phyloP scores from a whole-genome alignment of 2,797 vertebrate species.

The Novumbra hubbsi region DNA sequence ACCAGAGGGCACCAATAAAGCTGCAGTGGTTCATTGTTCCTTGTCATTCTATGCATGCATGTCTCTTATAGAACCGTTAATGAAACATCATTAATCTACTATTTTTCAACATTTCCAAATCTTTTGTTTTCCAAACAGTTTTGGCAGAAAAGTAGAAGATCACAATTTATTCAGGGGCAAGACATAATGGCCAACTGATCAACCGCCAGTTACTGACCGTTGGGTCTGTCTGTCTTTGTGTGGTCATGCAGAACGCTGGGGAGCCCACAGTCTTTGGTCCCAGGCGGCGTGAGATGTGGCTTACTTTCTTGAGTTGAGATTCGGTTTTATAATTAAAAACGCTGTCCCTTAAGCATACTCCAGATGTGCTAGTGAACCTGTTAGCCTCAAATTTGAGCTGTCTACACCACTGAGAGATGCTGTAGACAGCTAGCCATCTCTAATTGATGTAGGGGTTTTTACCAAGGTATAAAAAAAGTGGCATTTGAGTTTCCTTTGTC shows the following conservation, averaged over 20 bases:
- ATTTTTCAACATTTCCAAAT: background rate
- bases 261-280: conserved; percentile 33
- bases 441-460: conserved; percentile 22
- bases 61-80: conserved; percentile 15
- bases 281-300: conserved; percentile 27
- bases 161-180: background rate
- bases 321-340: conserved; percentile 59
- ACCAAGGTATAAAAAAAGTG: conserved; percentile 29
- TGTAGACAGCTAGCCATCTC: conserved; percentile 34
- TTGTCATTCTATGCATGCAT: background rate
- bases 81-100: conserved; percentile 2
- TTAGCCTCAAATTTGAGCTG: conserved; percentile 26
- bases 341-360: conserved; percentile 42
- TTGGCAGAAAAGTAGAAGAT: background rate
- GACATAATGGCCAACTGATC: background rate
- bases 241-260: conserved; percentile 37
- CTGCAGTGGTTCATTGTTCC: conserved; percentile 1
- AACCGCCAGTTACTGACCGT: background rate
- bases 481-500: background rate
- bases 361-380: conserved; percentile 51
- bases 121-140: background rate
- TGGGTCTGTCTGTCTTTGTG: conserved; percentile 22
- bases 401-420: conserved; percentile 38
- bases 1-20: no score
- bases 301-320: conserved; percentile 46